Evolutionary conservation across 2,888 invertebrate species (phyloP).

Genomic region (Cerceris rybyensis): DNA sequence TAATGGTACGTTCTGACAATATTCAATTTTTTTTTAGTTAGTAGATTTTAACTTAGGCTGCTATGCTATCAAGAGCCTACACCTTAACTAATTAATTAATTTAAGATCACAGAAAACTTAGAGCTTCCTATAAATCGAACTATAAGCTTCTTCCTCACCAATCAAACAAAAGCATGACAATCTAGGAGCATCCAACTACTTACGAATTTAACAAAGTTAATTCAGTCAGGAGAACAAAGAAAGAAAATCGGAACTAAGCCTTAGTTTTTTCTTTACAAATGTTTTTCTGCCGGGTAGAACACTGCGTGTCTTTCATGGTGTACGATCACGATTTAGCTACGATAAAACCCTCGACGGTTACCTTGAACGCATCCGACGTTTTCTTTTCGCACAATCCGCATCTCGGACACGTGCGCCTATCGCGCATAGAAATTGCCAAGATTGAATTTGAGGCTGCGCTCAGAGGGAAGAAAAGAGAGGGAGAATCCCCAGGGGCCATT

Average conservation of each 20-base stretch:
- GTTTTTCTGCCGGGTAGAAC: neutral
- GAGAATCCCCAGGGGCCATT: neutral
- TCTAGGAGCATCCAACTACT: too few species aligned
- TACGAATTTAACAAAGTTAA: too few species aligned
- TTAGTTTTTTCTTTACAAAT: neutral
- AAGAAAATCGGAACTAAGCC: neutral
- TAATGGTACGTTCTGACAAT: too few species aligned
- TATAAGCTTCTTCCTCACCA: too few species aligned
- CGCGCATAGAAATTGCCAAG: neutral
- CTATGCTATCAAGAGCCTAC: too few species aligned
- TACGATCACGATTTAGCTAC: slow-evolving; percentile 30
- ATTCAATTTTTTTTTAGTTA: too few species aligned
- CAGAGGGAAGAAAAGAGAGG: neutral
- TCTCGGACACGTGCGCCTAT: slow-evolving; percentile 24
- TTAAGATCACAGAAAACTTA: too few species aligned
- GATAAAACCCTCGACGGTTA: slow-evolving; percentile 37
- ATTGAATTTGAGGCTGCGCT: slow-evolving; percentile 1
- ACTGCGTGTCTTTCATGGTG: slow-evolving; percentile 44
- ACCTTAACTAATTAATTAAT: too few species aligned
- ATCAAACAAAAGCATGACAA: too few species aligned
- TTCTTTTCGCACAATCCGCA: slow-evolving; percentile 34
- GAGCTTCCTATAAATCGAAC: too few species aligned
- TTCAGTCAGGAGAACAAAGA: too few species aligned
- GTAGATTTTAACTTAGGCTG: too few species aligned
- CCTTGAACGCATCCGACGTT: slow-evolving; percentile 51